Evolutionary conservation across 1,140 invertebrate genomes (phyloP), one percentile per base, ranked within the genome.

Genomic region (Cydia strobilella): DNA sequence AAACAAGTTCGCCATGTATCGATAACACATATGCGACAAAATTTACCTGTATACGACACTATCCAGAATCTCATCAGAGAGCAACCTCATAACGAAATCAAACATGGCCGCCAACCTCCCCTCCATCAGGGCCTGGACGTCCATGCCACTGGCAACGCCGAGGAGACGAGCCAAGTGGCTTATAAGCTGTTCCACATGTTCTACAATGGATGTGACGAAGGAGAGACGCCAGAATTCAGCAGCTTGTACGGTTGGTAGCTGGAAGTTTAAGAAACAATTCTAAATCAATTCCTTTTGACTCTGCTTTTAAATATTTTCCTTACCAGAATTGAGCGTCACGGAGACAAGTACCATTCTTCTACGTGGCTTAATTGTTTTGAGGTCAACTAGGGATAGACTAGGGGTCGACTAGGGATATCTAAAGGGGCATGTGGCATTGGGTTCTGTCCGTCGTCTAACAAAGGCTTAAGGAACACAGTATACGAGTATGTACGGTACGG

Each of bases 171-270:
- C 82, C 0, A 80, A 13, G 74, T 91, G 82, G 6, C 77, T 75
- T 6, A 91, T 31, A 6, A 91, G n/a, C 0, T 77, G 51, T 72
- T 91, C 86, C 0, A 86, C 65, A n/a, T 82, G 83, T 6, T 78
- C 18, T 0, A 93, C 42, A 27, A 91, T 85, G 0, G 81, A 78
- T 0, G 87, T 83, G 39, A 93, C 79, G 82, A 90, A 93, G n/a
- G 75, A 73, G 75, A 92, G 89, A 1, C 80, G 79, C 91, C 91
- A 93, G 79, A 91, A 93, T 74, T 88, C 82, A 62, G 88, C 76
- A 0, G 18, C 35, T 79, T 91, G 88, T 0, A 90, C 77, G 72
- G 79, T 77, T 71, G 82, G 80, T 15, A 92, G 73, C 90, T 92
- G 75, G 12, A 75, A 81, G 65, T 15, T 63, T 5, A 48, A 10